These are phyloP conservation scores for Ceratosolen solmsi DNA, from an alignment of 1,140 invertebrate genomes.

Conservation along the genomic window DNA sequence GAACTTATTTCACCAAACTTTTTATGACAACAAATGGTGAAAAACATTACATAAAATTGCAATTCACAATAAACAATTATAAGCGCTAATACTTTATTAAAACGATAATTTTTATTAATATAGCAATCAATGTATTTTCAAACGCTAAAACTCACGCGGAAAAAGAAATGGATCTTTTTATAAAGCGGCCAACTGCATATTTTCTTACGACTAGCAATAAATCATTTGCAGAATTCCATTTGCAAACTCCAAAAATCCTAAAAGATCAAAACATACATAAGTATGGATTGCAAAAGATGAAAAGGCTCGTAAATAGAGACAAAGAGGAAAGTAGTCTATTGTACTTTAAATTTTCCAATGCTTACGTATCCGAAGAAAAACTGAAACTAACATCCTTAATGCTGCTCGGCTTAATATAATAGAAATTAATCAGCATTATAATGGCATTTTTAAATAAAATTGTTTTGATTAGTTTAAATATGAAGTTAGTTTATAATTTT, in stretches of 20 bases:
- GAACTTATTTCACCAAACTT: background rate
- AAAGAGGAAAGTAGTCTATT: background rate
- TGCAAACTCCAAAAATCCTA: constrained; percentile 9
- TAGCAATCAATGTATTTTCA: background rate
- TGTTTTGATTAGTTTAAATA: no score
- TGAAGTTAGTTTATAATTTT: no score
- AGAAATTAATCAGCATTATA: background rate
- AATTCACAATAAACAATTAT: no score
- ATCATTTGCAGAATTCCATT: constrained; percentile 37
- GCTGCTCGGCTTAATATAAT: background rate
- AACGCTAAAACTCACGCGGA: background rate
- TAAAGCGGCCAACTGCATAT: constrained; percentile 1
- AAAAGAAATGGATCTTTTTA: constrained; percentile 14
- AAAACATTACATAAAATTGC: background rate
- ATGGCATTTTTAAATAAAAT: no score
- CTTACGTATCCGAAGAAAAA: background rate
- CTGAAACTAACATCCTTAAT: background rate
- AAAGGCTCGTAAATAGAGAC: background rate
- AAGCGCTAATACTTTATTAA: background rate
- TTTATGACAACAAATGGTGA: background rate
- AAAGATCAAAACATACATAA: constrained; percentile 24
- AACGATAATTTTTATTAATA: background rate
- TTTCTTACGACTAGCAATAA: constrained; percentile 32
- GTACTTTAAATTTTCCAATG: background rate
- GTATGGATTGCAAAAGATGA: background rate